Evolutionary conservation across 2,113 vertebrate species (phyloP).

Genomic region (Castor canadensis): DNA sequence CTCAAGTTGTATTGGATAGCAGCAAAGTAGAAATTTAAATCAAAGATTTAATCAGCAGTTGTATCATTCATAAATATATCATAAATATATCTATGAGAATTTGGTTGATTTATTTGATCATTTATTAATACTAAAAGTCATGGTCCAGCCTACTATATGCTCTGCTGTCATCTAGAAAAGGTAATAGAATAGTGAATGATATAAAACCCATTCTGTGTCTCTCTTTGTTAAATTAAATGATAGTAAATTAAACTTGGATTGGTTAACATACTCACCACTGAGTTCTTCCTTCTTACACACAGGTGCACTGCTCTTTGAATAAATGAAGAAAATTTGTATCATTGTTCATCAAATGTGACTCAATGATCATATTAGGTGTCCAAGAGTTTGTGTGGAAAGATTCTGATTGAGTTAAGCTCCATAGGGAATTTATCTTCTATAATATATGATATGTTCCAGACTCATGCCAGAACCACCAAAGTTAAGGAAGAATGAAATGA

Average conservation of each 20-base stretch:
- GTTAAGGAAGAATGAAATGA: background rate
- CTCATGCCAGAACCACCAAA: background rate
- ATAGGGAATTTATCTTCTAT: background rate
- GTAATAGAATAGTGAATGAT: background rate
- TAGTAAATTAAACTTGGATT: background rate
- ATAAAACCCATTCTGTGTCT: background rate
- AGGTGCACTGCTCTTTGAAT: background rate
- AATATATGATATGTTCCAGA: background rate
- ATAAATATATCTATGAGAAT: background rate
- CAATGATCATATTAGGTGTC: background rate
- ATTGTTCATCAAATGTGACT: background rate
- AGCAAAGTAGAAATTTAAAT: constrained; percentile 31
- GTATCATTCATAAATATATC: background rate
- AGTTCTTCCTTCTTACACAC: background rate
- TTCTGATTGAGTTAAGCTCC: background rate
- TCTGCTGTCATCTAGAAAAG: background rate
- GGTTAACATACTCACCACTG: background rate
- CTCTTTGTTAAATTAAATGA: constrained; percentile 2
- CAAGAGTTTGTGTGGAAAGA: background rate
- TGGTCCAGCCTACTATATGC: background rate
- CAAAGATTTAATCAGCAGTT: background rate
- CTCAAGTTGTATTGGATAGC: background rate
- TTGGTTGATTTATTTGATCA: background rate
- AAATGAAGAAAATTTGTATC: background rate
- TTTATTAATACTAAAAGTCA: background rate